Evolutionary conservation across 2,113 vertebrate species (phyloP).

Genomic region (Gnathonemus longibarbis): DNA sequence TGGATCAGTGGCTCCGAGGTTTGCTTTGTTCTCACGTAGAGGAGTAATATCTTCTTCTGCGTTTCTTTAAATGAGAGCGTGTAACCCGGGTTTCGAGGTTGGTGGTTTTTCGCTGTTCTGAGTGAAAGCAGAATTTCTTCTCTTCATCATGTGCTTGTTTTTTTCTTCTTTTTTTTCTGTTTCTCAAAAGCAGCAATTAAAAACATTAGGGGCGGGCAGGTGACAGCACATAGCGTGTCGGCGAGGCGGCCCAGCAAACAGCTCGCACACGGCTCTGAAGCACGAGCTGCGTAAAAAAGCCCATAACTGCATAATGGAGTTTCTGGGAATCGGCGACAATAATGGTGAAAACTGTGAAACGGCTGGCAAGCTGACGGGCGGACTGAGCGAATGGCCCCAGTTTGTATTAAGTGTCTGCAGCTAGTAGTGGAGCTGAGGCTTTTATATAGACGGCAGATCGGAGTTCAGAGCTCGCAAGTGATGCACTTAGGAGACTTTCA

Average conservation of each 20-base stretch:
- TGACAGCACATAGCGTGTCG: neutral
- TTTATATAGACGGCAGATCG: neutral
- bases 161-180: neutral
- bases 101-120: neutral
- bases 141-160: neutral
- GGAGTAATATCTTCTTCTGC: neutral
- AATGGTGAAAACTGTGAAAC: no score
- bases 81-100: neutral
- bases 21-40: neutral
- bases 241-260: no score
- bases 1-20: neutral
- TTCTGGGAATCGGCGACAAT: neutral
- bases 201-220: neutral
- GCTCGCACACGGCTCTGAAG: neutral
- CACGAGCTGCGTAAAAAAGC: neutral
- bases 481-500: neutral
- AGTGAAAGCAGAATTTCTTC: neutral
- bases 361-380: no score
- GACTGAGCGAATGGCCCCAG: neutral
- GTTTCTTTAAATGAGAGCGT: neutral
- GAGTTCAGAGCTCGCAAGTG: neutral
- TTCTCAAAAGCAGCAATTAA: conserved; percentile 34
- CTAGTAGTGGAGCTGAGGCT: neutral
- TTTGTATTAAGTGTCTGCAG: neutral
- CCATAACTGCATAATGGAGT: neutral